These are phyloP conservation scores for Ferdinandea cuprea DNA, from an alignment of 2,888 invertebrate species.

Conservation along the genomic window DNA sequence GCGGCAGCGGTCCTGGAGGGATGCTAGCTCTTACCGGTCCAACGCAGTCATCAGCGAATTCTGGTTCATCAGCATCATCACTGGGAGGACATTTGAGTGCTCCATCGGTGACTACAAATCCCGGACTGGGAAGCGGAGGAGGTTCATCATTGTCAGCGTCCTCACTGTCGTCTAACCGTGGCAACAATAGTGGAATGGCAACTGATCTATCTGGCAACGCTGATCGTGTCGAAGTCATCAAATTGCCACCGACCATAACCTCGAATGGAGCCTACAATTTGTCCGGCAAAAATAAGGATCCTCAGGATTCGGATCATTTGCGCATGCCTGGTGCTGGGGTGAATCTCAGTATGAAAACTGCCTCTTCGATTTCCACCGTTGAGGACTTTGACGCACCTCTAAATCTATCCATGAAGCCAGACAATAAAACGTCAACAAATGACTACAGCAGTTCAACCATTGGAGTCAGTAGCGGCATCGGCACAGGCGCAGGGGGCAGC, in stretches of 20 bases:
- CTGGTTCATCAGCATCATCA: slow-evolving; percentile 69
- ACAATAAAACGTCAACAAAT: slow-evolving; percentile 78
- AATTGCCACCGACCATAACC: slow-evolving; percentile 88
- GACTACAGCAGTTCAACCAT: slow-evolving; percentile 74
- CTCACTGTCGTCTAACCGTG: slow-evolving; percentile 71
- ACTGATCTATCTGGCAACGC: slow-evolving; percentile 75
- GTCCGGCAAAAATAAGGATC: slow-evolving; percentile 81
- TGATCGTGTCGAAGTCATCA: slow-evolving; percentile 92
- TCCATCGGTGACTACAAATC: slow-evolving; percentile 60
- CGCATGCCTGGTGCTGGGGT: slow-evolving; percentile 79
- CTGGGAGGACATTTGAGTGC: slow-evolving; percentile 74
- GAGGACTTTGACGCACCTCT: slow-evolving; percentile 90
- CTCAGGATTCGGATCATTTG: slow-evolving; percentile 79
- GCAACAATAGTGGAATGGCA: slow-evolving; percentile 76
- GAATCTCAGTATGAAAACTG: slow-evolving; percentile 82
- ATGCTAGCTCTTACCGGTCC: slow-evolving; percentile 74
- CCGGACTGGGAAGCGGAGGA: slow-evolving; percentile 65
- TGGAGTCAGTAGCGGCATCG: slow-evolving; percentile 10
- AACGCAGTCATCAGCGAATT: slow-evolving; percentile 75
- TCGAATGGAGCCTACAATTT: slow-evolving; percentile 84
- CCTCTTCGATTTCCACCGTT: slow-evolving; percentile 82
- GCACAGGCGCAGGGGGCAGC: slow-evolving; percentile 43
- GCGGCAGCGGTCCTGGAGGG: slow-evolving; percentile 64
- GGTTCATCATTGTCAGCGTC: slow-evolving; percentile 55
- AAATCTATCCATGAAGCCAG: slow-evolving; percentile 92